Base-by-base conservation (phyloP, 2,113 vertebrate species). In the Podiceps cristatus region DNA sequence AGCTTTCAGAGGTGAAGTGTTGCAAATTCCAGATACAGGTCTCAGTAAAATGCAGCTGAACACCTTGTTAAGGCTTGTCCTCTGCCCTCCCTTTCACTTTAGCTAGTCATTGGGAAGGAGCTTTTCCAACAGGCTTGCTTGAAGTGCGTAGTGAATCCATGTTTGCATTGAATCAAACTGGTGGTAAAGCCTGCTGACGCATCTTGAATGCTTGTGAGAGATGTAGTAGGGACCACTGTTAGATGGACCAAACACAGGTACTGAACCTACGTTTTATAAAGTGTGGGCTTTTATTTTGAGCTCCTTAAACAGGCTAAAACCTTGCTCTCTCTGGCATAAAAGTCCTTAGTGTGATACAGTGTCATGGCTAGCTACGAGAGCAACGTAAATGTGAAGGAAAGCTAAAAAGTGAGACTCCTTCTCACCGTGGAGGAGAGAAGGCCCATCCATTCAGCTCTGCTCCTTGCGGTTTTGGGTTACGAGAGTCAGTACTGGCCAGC, bases 91-190 rank as follows among this genome's bases (percentile, higher is more conserved):
- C 44, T 66, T 80, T 76, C 40, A 14, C 50, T 80, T 73, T 7
- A 53, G 50, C 72, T 73, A 24, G 66, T 53, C 28, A 3, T 31
- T 16, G 64, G 40, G 67, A 86, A 92, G 64, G 59, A 92, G 37
- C 29, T 74, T 69, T 45, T 71, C 68, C 59, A 68, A 4, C 0
- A 0, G 45, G 29, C 42, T 42, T 37, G 10, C 72, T 77, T 18
- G 25, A 88, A 18, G 40, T 25, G 7, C 2, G 1, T 22, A 62
- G 28, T 52, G 67, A 56, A n/a, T 44, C 52, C 3, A 1, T 0
- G 77, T 62, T 76, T 62, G 20, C 24, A 2, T 8, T 33, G 35
- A 55, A 58, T 75, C 33, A n/a, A 13, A 20, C 22, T 13, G 9
- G 18, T 63, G 76, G 44, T 10, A 58, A 5, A 53, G 89, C 45